phyloP scores from a whole-genome alignment of 2,888 invertebrate species.

The Drosophila leonis region DNA sequence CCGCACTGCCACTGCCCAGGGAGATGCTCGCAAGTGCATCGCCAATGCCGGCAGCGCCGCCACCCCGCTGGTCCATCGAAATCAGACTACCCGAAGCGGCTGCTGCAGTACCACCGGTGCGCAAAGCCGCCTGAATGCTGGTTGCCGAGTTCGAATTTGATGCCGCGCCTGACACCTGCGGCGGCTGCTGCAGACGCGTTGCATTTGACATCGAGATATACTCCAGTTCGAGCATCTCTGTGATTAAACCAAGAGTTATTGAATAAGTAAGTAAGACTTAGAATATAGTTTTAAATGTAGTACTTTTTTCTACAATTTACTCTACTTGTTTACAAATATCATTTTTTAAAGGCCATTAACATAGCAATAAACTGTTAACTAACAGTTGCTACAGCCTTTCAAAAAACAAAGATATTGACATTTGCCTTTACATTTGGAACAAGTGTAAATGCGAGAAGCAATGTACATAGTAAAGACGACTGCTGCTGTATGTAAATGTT shows the following conservation, averaged over 20 bases:
- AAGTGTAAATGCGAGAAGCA: no score
- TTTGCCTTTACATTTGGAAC: no score
- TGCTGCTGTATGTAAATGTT: no score
- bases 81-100: conserved; percentile 55
- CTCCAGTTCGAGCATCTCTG: conserved; percentile 84
- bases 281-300: neutral
- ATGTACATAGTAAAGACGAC: no score
- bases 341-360: neutral
- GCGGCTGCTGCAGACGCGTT: conserved; percentile 71
- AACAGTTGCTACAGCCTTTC: no score
- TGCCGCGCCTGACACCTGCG: conserved; percentile 60
- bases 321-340: neutral
- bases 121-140: conserved; percentile 78
- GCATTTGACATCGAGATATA: conserved; percentile 80
- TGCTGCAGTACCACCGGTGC: conserved; percentile 57
- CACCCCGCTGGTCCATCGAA: conserved; percentile 73
- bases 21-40: conserved; percentile 63
- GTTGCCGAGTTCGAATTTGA: conserved; percentile 83
- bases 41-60: conserved; percentile 26
- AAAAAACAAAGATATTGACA: no score
- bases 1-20: conserved; percentile 73
- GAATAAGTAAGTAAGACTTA: neutral
- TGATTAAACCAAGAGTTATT: neutral
- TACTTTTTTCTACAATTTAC: no score
- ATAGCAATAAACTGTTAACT: neutral